Percentiles rank a stretch among this genome's conserved stretches.
Evolutionary conservation across 30 jellyfish, hydroid and myxozoan genomes (phyloP).

Genomic region (Clytia hemisphaerica): DNA sequence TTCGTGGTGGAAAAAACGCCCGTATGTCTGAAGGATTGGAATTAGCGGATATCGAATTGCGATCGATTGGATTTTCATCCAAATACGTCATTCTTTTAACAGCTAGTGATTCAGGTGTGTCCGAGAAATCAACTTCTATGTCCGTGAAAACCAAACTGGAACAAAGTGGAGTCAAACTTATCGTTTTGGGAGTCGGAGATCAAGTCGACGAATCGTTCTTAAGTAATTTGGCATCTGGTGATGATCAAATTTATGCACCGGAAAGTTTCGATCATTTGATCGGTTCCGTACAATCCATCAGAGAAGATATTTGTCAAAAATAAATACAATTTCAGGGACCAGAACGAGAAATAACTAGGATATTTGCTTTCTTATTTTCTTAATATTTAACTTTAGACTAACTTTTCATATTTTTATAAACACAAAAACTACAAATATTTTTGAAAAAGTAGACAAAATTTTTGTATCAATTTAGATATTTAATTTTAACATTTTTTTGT

Average conservation of each 20-base stretch:
- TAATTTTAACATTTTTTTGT: no score
- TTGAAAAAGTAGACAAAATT: no score
- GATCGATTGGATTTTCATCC: slow-evolving; percentile 13
- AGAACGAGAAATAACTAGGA: no score
- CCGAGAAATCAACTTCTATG: slow-evolving; percentile 8
- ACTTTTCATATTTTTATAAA: no score
- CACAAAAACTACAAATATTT: no score
- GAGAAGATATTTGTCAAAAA: slow-evolving; percentile 50
- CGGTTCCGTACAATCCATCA: slow-evolving; percentile 38
- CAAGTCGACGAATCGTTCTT: slow-evolving; percentile 28
- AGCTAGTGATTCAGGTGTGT: slow-evolving; percentile 14
- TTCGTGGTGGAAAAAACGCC: slow-evolving; percentile 26
- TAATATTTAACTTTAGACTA: no score
- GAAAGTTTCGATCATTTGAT: slow-evolving; percentile 51
- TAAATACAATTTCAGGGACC: no score
- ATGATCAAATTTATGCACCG: slow-evolving; percentile 13
- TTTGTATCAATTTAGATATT: no score
- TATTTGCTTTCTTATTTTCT: no score
- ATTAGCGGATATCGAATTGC: slow-evolving; percentile 9
- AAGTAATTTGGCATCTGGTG: slow-evolving; percentile 28
- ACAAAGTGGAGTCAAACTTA: slow-evolving; percentile 26
- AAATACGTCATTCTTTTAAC: slow-evolving; percentile 48
- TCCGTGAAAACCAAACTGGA: slow-evolving; percentile 12
- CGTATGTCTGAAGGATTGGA: slow-evolving; percentile 34
- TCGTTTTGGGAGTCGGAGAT: slow-evolving; percentile 59